phyloP scores from a whole-genome alignment of 1,140 invertebrate species.

The Drosophila paulistorum region DNA sequence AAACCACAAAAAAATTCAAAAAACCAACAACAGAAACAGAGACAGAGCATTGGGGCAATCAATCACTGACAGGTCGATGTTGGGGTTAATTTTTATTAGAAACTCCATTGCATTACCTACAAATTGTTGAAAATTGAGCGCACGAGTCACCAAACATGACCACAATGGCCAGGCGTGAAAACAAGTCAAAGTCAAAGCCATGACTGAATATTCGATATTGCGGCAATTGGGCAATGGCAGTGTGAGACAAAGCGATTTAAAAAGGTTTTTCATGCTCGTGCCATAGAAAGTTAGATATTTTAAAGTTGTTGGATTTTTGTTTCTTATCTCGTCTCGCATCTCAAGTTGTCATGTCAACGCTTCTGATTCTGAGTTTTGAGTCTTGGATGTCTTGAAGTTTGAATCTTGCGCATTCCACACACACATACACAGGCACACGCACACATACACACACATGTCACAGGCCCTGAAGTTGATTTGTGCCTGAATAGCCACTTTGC shows the following conservation, averaged over 20 bases:
- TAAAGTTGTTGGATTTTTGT: slow-evolving; percentile 27
- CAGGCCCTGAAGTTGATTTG: slow-evolving; percentile 17
- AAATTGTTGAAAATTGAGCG: slow-evolving; percentile 80
- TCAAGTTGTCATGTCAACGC: slow-evolving; percentile 81
- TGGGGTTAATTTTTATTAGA: slow-evolving; percentile 62
- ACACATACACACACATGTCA: slow-evolving; percentile 52
- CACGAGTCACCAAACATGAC: slow-evolving; percentile 73
- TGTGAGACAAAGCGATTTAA: slow-evolving; percentile 48
- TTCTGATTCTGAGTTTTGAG: slow-evolving; percentile 72
- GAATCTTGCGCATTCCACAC: slow-evolving; percentile 59
- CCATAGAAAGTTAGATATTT: slow-evolving; percentile 58
- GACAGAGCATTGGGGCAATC: slow-evolving; percentile 38
- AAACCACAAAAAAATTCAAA: slow-evolving; percentile 64
- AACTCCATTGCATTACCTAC: slow-evolving; percentile 71
- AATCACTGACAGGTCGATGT: slow-evolving; percentile 66
- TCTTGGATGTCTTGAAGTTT: slow-evolving; percentile 10
- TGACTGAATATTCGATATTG: slow-evolving; percentile 53
- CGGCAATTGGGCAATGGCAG: slow-evolving; percentile 17
- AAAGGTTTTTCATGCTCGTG: slow-evolving; percentile 79
- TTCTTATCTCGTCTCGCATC: slow-evolving; percentile 63
- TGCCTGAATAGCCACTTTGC: slow-evolving; percentile 8
- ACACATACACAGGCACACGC: no score
- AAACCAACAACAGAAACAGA: slow-evolving; percentile 36
- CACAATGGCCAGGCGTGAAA: slow-evolving; percentile 67
- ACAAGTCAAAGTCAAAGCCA: slow-evolving; percentile 61